phyloP scores from a whole-genome alignment of 1,140 invertebrate species.

The Heliothis subflexa region DNA sequence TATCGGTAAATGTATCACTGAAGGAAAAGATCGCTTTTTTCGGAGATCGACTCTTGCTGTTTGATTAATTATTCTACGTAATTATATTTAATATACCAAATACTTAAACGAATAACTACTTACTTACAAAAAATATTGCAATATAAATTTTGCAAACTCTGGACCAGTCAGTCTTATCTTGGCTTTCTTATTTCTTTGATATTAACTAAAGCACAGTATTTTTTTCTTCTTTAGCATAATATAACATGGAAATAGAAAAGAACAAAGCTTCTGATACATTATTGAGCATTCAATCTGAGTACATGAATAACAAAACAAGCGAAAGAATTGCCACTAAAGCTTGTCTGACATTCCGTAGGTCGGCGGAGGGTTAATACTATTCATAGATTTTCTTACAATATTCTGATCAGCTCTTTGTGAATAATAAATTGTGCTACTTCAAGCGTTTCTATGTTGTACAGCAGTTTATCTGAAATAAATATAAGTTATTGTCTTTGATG shows the following conservation, averaged over 20 bases:
- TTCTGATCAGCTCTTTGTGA: conserved; percentile 9
- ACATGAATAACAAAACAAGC: conserved; percentile 16
- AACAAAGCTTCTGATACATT: conserved; percentile 1
- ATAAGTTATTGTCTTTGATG: background rate
- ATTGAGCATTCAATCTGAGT: conserved; percentile 20
- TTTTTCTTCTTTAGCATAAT: no score
- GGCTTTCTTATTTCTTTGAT: no score
- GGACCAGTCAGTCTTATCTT: no score
- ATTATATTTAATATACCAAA: no score
- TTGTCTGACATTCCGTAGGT: conserved; percentile 19
- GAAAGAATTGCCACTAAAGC: conserved; percentile 23
- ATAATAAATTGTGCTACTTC: conserved; percentile 13
- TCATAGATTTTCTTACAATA: conserved; percentile 35
- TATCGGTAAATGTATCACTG: background rate
- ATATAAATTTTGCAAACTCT: no score
- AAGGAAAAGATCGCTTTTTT: background rate
- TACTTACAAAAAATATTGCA: no score
- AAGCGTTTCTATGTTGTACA: no score
- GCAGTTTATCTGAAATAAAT: background rate
- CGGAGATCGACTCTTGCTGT: no score
- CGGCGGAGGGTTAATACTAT: conserved; percentile 29
- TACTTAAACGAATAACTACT: no score
- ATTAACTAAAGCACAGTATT: no score
- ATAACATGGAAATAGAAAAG: background rate
- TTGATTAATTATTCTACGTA: no score